Conservation (phyloP, 1,140 invertebrate genomes). For the Eciton burchellii region DNA sequence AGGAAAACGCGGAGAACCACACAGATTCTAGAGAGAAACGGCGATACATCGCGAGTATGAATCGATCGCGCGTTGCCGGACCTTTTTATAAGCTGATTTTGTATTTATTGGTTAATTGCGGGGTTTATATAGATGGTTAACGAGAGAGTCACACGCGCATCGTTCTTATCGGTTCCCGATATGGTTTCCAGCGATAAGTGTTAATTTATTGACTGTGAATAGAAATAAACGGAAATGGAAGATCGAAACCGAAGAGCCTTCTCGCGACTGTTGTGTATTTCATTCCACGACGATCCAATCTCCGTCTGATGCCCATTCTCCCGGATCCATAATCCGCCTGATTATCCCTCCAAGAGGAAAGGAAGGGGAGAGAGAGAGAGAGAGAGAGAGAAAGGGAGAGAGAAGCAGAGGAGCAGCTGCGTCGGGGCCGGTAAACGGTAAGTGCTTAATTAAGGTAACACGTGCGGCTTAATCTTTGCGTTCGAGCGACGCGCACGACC, state of each 20-base stretch:
- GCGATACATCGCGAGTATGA: conserved; percentile 52
- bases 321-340: conserved; percentile 39
- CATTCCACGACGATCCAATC: background rate
- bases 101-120: conserved; percentile 83
- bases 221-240: conserved; percentile 79
- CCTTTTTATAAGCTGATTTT: conserved; percentile 82
- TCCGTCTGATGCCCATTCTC: background rate
- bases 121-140: conserved; percentile 70
- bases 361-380: conserved; percentile 15
- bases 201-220: conserved; percentile 85
- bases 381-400: too few relatives aligned
- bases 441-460: conserved; percentile 51
- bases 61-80: conserved; percentile 55
- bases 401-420: conserved; percentile 13
- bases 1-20: conserved; percentile 30
- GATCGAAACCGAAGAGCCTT: conserved; percentile 54
- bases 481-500: background rate
- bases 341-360: conserved; percentile 28
- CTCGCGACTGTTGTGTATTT: conserved; percentile 10
- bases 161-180: conserved; percentile 78
- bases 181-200: conserved; percentile 79
- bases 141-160: conserved; percentile 64
- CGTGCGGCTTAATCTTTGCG: conserved; percentile 15
- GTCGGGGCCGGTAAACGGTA: conserved; percentile 40
- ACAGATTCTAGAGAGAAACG: conserved; percentile 41